phyloP scores from a whole-genome alignment of 1,140 invertebrate species.

The Rhagoletis zephyria region DNA sequence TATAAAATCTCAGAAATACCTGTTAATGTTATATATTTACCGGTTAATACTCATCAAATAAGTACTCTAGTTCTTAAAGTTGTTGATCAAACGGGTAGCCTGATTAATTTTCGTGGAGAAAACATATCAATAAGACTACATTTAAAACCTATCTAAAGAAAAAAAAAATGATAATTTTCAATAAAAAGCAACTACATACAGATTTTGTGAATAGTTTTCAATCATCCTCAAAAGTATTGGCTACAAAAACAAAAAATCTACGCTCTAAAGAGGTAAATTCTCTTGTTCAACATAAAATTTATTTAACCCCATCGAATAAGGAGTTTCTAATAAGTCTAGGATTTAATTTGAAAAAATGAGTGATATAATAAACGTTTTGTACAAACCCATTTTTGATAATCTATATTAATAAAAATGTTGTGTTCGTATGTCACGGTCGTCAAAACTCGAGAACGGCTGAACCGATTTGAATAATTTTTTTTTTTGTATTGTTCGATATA shows the following conservation, averaged over 20 bases:
- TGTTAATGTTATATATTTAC: conserved; percentile 67
- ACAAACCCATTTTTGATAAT: neutral
- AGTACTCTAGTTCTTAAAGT: conserved; percentile 24
- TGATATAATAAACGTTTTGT: neutral
- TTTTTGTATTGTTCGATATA: no score
- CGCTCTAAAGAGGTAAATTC: neutral
- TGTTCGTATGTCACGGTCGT: no score
- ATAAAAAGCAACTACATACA: neutral
- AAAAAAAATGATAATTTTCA: conserved; percentile 12
- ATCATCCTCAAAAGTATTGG: neutral
- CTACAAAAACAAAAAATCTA: neutral
- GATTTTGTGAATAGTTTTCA: conserved; percentile 44
- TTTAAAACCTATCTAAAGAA: neutral
- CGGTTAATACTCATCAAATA: conserved; percentile 58
- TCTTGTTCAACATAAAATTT: neutral
- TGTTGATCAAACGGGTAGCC: neutral
- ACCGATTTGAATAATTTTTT: no score
- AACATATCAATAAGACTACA: conserved; percentile 8
- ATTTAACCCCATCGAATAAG: neutral
- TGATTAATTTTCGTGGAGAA: neutral
- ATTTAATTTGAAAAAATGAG: no score
- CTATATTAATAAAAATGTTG: no score
- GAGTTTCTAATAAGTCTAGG: neutral
- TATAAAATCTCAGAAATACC: conserved; percentile 66
- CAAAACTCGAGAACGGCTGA: no score